A percentile compares a stretch with the other conserved stretches of the same genome.
phyloP scores from a whole-genome alignment of 2,888 invertebrate genomes.

The Cacoxenus indagator region DNA sequence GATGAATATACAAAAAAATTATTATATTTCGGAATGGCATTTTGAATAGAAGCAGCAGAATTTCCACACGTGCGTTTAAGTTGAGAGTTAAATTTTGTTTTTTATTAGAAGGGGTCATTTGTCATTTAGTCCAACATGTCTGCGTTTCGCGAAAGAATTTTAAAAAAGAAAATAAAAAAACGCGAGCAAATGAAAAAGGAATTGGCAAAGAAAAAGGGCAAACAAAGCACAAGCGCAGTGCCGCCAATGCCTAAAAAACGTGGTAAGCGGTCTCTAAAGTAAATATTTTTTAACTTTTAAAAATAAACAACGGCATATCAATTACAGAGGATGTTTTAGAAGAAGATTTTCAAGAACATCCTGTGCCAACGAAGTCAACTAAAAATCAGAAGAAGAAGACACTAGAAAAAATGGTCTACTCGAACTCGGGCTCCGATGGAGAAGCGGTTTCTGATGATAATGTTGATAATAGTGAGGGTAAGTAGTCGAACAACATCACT shows the following conservation, averaged over 20 bases:
- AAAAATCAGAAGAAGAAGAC: constrained; percentile 50
- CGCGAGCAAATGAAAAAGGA: constrained; percentile 81
- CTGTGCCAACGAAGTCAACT: constrained; percentile 34
- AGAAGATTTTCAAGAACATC: constrained; percentile 56
- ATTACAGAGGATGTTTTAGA: constrained; percentile 52
- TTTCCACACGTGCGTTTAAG: too few species aligned
- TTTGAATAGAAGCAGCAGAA: too few species aligned
- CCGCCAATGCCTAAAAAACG: constrained; percentile 15
- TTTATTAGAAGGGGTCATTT: constrained; percentile 25
- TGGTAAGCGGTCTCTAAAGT: constrained; percentile 21
- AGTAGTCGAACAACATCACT: constrained; percentile 22
- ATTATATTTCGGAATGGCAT: too few species aligned
- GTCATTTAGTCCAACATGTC: constrained; percentile 2
- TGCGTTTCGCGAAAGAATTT: constrained; percentile 75
- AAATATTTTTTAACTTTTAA: neutral
- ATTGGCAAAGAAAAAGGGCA: constrained; percentile 75
- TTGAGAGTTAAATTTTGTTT: constrained; percentile 28
- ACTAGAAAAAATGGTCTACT: constrained; percentile 56
- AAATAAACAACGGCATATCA: neutral
- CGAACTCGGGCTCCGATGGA: constrained; percentile 49
- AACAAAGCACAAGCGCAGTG: constrained; percentile 20
- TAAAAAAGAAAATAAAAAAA: constrained; percentile 84
- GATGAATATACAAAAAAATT: too few species aligned
- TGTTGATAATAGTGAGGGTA: constrained; percentile 24
- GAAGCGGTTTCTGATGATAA: constrained; percentile 25